phyloP scores from a whole-genome alignment of 2,888 invertebrate species.

The Acanthosepion lycidas region DNA sequence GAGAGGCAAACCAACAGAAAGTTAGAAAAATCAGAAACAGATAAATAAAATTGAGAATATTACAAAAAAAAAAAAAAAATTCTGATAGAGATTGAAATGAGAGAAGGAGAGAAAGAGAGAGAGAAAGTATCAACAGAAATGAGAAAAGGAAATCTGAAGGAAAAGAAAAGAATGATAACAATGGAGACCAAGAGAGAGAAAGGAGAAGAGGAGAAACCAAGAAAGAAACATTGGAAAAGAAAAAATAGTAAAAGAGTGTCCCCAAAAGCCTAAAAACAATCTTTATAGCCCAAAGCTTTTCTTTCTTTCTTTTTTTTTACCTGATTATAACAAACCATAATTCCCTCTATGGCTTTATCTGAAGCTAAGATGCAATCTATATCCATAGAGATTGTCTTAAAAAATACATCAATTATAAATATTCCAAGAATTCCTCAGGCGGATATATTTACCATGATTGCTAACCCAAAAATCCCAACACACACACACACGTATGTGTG shows the following conservation, averaged over 20 bases:
- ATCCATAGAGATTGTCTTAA: not conserved
- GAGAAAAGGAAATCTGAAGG: not conserved
- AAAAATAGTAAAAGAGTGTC: not conserved
- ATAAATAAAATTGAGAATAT: too few species aligned
- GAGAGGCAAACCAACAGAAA: too few species aligned
- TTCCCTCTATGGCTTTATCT: not conserved
- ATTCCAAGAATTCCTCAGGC: constrained; percentile 15
- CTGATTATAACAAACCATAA: not conserved
- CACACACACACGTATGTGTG: too few species aligned
- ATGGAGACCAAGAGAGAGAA: not conserved
- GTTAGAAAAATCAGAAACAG: too few species aligned
- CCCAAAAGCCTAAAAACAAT: not conserved
- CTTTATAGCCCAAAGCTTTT: not conserved
- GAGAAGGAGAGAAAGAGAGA: not conserved
- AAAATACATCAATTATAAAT: not conserved
- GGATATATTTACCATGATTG: not conserved
- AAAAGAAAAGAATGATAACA: not conserved
- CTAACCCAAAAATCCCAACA: not conserved
- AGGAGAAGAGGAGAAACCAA: too few species aligned
- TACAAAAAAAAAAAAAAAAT: not conserved
- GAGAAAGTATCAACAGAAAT: too few species aligned
- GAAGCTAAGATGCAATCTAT: not conserved
- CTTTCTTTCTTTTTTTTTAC: not conserved
- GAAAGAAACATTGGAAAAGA: not conserved
- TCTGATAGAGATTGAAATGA: too few species aligned